phyloP scores from a whole-genome alignment of 1,140 invertebrate genomes.

The Homalodisca vitripennis region DNA sequence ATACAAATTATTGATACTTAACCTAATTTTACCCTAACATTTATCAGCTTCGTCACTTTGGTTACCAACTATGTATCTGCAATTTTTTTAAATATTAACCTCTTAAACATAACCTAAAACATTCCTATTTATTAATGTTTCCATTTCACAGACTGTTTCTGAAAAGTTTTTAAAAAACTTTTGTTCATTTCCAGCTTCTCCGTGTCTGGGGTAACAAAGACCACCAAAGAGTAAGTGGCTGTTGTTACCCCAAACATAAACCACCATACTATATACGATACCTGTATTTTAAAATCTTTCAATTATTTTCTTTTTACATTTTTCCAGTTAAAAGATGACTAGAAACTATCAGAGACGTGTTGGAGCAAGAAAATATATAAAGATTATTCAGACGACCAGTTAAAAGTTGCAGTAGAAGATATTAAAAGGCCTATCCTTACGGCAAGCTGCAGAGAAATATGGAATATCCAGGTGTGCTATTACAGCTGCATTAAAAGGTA shows the following conservation, averaged over 20 bases:
- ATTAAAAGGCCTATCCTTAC: no score
- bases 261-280: slow-evolving; percentile 26
- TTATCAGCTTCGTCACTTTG: slow-evolving; percentile 4
- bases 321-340: no score
- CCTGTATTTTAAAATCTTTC: slow-evolving; percentile 13
- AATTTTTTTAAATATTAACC: not conserved
- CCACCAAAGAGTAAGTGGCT: slow-evolving; percentile 25
- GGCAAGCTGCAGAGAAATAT: no score
- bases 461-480: no score
- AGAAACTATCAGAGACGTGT: no score
- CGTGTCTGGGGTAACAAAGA: slow-evolving; percentile 30
- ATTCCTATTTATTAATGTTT: not conserved
- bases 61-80: slow-evolving; percentile 1
- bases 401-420: no score
- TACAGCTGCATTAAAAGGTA: no score
- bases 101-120: slow-evolving; percentile 26
- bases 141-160: not conserved
- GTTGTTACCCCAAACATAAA: slow-evolving; percentile 30
- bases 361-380: no score
- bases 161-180: slow-evolving; percentile 3
- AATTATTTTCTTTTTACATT: slow-evolving; percentile 22
- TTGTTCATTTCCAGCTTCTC: slow-evolving; percentile 14
- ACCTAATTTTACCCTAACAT: not conserved
- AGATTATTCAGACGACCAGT: no score
- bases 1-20: slow-evolving; percentile 24